Evolutionary conservation across 2,113 vertebrate species (phyloP).

Genomic region (Platysternon megacephalum): DNA sequence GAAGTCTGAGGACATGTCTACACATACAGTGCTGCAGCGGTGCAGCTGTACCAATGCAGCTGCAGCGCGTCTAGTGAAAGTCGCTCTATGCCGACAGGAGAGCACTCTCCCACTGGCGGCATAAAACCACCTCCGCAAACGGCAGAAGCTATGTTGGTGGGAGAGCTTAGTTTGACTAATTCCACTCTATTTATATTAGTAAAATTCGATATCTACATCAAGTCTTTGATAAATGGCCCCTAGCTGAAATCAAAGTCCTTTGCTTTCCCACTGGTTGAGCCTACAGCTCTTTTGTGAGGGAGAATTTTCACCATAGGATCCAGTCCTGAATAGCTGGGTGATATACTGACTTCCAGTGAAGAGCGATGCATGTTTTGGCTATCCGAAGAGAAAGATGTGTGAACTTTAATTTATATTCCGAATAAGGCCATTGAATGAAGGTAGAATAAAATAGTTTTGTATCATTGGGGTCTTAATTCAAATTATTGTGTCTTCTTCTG

Average conservation of each 20-base stretch:
- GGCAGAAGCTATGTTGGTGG: no score
- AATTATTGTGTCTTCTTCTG: slow-evolving; percentile 26
- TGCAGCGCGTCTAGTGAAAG: no score
- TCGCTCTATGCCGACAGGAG: no score
- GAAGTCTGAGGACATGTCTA: no score
- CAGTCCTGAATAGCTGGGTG: neutral
- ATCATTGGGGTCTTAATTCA: neutral
- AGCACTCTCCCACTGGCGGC: no score
- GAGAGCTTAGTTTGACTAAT: neutral
- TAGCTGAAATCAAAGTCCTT: neutral
- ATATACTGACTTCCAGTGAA: neutral
- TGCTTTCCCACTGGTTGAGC: neutral
- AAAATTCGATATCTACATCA: neutral
- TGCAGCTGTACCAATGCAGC: no score
- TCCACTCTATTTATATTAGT: neutral
- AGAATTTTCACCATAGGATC: neutral
- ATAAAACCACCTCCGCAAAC: no score
- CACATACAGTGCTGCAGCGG: no score
- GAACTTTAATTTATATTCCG: neutral
- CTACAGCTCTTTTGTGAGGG: neutral
- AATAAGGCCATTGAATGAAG: neutral
- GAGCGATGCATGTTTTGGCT: neutral
- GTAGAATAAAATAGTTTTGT: neutral
- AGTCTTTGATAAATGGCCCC: neutral
- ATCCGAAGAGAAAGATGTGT: neutral